Evolutionary conservation across 2,113 vertebrate species (phyloP).

Genomic region (Anoplopoma fimbria): DNA sequence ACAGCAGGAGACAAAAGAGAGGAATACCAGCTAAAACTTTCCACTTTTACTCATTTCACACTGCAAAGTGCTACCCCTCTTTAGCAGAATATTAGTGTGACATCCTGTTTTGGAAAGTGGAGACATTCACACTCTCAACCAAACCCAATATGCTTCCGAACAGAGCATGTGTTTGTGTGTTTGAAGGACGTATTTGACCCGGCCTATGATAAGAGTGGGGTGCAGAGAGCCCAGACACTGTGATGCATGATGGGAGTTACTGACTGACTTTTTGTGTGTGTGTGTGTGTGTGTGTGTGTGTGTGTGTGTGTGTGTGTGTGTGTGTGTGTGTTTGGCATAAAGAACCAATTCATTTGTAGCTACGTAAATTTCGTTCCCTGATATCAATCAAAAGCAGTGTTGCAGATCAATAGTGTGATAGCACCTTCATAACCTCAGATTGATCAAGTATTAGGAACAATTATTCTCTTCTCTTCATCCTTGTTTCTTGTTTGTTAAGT

Average conservation of each 20-base stretch:
- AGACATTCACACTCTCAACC: neutral
- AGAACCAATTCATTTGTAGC: neutral
- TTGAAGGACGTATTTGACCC: neutral
- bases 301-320: no score
- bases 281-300: no score
- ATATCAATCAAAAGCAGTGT: neutral
- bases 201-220: neutral
- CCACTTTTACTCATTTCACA: neutral
- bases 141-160: neutral
- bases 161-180: accelerated
- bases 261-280: no score
- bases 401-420: neutral
- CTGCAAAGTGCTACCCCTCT: accelerated
- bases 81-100: constrained; percentile 9
- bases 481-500: neutral
- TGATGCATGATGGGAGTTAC: neutral
- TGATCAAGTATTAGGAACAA: neutral
- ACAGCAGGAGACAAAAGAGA: neutral
- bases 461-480: neutral
- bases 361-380: no score
- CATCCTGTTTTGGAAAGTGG: constrained; percentile 13
- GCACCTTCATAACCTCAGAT: neutral
- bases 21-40: neutral
- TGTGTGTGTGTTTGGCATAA: no score
- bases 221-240: neutral